These are phyloP conservation scores for Eonycteris spelaea DNA, from an alignment of 2,113 vertebrate genomes.

Conservation along the genomic window DNA sequence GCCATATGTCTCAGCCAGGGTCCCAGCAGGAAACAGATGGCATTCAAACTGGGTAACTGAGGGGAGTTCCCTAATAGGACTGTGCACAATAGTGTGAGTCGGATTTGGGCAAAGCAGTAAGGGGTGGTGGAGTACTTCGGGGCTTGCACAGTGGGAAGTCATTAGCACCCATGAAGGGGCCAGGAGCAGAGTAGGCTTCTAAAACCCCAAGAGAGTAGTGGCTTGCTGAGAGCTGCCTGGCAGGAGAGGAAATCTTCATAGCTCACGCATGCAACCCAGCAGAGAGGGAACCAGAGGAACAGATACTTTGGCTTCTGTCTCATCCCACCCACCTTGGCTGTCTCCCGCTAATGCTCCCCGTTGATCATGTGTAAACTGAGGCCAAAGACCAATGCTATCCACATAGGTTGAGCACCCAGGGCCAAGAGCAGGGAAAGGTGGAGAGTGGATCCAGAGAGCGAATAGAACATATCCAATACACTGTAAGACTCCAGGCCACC, in stretches of 20 bases:
- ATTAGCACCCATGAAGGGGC: not conserved
- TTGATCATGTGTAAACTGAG: not conserved
- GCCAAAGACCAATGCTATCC: not conserved
- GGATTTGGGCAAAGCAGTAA: not conserved
- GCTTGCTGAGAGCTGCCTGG: not conserved
- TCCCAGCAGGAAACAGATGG: conserved; percentile 29
- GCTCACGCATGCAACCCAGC: not conserved
- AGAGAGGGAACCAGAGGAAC: not conserved
- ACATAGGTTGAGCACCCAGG: no score
- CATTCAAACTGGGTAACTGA: not conserved
- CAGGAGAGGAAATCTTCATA: not conserved
- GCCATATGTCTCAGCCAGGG: not conserved
- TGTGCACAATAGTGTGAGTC: not conserved
- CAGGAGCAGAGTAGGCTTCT: not conserved
- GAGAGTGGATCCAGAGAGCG: not conserved
- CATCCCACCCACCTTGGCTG: not conserved
- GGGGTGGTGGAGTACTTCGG: rapidly evolving
- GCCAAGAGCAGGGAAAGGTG: not conserved
- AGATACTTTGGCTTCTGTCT: not conserved
- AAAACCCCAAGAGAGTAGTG: not conserved
- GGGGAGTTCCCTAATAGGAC: not conserved
- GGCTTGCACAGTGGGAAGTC: not conserved
- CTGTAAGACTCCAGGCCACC: not conserved
- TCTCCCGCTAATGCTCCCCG: not conserved
- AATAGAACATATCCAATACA: not conserved